phyloP scores from a whole-genome alignment of 2,797 vertebrate genomes.

The Enteromius treurensis region DNA sequence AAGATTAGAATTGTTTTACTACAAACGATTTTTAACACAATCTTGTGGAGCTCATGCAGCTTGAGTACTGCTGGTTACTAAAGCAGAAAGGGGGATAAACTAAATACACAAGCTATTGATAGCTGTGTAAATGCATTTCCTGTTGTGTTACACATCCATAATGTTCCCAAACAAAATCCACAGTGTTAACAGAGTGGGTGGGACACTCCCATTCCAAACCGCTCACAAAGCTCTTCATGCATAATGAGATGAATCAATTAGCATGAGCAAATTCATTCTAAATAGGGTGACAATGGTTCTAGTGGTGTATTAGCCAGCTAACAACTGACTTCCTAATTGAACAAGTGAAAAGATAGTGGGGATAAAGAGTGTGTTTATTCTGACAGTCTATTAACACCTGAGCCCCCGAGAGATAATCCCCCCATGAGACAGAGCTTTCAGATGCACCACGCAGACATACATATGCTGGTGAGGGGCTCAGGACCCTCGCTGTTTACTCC shows the following conservation, averaged over 20 bases:
- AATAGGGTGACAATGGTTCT: conserved; percentile 52
- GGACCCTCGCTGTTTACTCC: conserved; percentile 21
- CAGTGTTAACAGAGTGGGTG: not conserved
- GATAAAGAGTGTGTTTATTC: conserved; percentile 63
- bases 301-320: conserved; percentile 53
- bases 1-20: not conserved
- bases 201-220: conserved; percentile 14
- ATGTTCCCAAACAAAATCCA: conserved; percentile 28
- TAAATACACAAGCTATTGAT: conserved; percentile 16
- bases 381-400: conserved; percentile 60
- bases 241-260: conserved; percentile 63
- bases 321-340: conserved; percentile 63
- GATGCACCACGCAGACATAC: conserved; percentile 45
- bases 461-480: conserved; percentile 23
- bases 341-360: conserved; percentile 58
- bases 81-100: not conserved
- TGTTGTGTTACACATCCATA: not conserved
- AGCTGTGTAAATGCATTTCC: conserved; percentile 2
- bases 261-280: conserved; percentile 56
- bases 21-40: not conserved
- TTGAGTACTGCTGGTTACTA: not conserved
- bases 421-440: conserved; percentile 54
- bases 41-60: not conserved
- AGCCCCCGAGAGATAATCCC: conserved; percentile 47
- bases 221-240: conserved; percentile 54